phyloP scores from a whole-genome alignment of 2,888 invertebrate species.

The Meiosimyza decipiens region DNA sequence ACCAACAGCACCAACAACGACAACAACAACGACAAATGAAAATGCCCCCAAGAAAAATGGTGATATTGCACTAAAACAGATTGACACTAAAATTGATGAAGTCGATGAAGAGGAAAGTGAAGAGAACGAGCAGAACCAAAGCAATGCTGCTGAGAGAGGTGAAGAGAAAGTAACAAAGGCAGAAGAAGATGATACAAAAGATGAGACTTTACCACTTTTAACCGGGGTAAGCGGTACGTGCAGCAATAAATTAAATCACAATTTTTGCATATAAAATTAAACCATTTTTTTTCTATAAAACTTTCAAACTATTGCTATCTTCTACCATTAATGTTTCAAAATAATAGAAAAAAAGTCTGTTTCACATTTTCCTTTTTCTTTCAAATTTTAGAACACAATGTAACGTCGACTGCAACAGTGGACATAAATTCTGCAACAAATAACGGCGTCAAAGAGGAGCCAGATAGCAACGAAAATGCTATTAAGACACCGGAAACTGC shows the following conservation, averaged over 20 bases:
- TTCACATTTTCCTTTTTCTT: not conserved
- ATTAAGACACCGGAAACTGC: not conserved
- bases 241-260: constrained; percentile 32
- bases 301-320: too few relatives aligned
- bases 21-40: constrained; percentile 46
- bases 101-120: constrained; percentile 57
- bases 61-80: constrained; percentile 46
- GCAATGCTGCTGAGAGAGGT: constrained; percentile 27
- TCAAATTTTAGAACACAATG: not conserved
- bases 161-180: constrained; percentile 12
- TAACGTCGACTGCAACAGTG: not conserved
- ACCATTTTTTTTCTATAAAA: too few relatives aligned
- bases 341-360: too few relatives aligned
- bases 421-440: too few relatives aligned
- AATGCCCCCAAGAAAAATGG: constrained; percentile 54
- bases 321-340: too few relatives aligned
- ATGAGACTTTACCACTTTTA: constrained; percentile 49
- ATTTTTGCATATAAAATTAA: not conserved
- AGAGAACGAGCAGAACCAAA: constrained; percentile 34
- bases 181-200: not conserved
- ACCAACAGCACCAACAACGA: too few relatives aligned
- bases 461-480: too few relatives aligned
- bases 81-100: constrained; percentile 53
- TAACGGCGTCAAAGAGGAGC: too few relatives aligned
- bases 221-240: constrained; percentile 70